Conservation (phyloP, 2,888 invertebrate species). For the Aphidius colemani region DNA sequence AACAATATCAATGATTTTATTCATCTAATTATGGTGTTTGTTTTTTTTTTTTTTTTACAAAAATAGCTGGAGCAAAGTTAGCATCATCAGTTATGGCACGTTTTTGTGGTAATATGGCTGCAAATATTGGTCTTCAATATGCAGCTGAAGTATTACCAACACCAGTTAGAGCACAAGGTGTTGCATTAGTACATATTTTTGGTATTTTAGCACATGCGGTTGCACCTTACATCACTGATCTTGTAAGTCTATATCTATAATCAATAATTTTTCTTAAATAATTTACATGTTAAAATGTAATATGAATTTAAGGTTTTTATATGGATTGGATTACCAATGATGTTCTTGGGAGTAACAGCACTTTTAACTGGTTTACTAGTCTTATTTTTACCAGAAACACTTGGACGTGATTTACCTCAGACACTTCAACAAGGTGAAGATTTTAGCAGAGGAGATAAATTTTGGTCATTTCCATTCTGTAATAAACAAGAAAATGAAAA, state of each 20-base stretch:
- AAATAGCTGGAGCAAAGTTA: constrained; percentile 71
- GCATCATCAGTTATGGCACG: constrained; percentile 79
- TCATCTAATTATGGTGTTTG: no score
- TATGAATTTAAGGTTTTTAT: constrained; percentile 42
- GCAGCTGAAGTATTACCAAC: constrained; percentile 87
- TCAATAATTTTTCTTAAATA: constrained; percentile 57
- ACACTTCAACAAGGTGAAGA: constrained; percentile 83
- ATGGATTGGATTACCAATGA: constrained; percentile 67
- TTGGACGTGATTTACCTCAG: constrained; percentile 84
- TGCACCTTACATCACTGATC: constrained; percentile 82
- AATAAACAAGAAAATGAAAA: constrained; percentile 33
- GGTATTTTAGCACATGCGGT: constrained; percentile 84
- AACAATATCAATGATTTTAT: not conserved
- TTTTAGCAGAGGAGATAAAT: constrained; percentile 78
- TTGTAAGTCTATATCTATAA: constrained; percentile 68
- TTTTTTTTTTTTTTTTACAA: not conserved
- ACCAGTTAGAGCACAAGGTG: constrained; percentile 83
- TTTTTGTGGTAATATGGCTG: constrained; percentile 87
- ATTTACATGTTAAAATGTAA: not conserved
- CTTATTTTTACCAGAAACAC: constrained; percentile 82
- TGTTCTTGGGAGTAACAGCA: constrained; percentile 76
- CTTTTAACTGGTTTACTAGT: constrained; percentile 74
- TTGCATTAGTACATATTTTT: constrained; percentile 84
- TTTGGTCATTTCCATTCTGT: constrained; percentile 74
- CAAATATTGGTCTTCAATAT: constrained; percentile 88